Evolutionary conservation across 2,113 vertebrate genomes (phyloP), one percentile per base, ranked within the genome.

Genomic region (Saguinus midas): DNA sequence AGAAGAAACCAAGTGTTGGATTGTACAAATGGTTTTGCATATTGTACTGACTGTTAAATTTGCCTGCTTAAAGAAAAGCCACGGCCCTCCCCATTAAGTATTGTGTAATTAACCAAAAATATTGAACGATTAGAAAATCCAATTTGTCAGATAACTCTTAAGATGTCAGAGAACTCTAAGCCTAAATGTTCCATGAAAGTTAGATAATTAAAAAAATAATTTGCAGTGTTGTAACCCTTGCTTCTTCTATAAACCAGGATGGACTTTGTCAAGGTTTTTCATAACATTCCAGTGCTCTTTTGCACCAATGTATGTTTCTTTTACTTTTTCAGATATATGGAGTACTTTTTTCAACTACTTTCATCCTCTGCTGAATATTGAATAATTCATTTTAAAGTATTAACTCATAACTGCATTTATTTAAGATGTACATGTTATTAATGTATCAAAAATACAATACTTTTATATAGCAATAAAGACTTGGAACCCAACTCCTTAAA

Each of bases 41-140:
- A 81, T 68, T 81, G 9, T 48, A 11, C 50, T 92, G 64, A 83
- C 40, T 92, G 84, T 97, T 61, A 75, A 82, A 61, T 82, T 29
- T 87, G 2, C 23, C 66, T 43, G 11, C 37, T 96, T 79, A 82
- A 94, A 96, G 90, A 90, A 84, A 84, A 95, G 2, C 12, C 61
- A 37, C 18, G 37, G 17, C 6, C 6, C 3, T 1, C 9, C 27
- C 18, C 32, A 64, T 64, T 89, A 86, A 57, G 5, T 35, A 83
- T 92, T 95, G 90, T 88, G 0, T 43, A 91, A 83, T 48, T 82
- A 87, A 83, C 29, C 86, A 64, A 85, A 89, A 55, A 57, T 82
- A 66, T 58, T 87, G 93, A 95, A 57, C 6, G 64, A 80, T 86
- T 91, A 88, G 43, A 1, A 32, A 90, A 86, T 70, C 3, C 6